phyloP scores from a whole-genome alignment of 2,113 vertebrate genomes.

The Catharus fuscescens region DNA sequence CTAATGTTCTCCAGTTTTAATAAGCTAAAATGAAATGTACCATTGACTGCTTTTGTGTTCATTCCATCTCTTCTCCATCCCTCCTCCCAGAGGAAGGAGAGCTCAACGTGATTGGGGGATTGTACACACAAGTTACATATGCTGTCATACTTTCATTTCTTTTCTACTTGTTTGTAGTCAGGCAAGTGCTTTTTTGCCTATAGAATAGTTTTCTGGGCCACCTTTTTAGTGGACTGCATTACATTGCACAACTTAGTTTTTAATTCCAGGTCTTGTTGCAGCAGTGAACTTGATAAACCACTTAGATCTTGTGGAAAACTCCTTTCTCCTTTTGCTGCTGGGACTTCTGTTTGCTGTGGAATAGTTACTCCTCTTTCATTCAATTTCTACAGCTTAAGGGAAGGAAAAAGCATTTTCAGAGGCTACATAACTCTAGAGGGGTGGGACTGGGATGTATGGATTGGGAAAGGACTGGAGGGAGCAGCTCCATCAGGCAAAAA shows the following conservation, averaged over 20 bases:
- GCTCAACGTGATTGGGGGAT: background rate
- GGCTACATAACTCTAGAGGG: background rate
- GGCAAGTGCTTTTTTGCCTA: background rate
- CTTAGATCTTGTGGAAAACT: background rate
- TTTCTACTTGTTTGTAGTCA: background rate
- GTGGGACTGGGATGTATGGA: background rate
- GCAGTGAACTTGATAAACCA: background rate
- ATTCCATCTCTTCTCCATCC: background rate
- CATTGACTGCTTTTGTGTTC: background rate
- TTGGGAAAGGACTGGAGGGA: background rate
- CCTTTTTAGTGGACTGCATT: background rate
- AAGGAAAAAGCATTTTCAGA: background rate
- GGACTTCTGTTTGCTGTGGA: background rate
- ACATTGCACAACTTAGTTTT: background rate
- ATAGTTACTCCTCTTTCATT: background rate
- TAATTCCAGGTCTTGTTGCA: background rate
- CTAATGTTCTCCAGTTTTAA: background rate
- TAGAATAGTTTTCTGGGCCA: background rate
- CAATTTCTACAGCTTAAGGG: background rate
- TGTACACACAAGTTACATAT: background rate
- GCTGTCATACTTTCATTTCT: background rate
- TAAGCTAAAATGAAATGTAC: background rate
- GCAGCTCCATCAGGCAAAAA: background rate
- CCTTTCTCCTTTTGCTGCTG: background rate
- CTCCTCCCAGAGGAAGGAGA: background rate